phyloP scores from a whole-genome alignment of 2,113 vertebrate species.

The Pimephales promelas region DNA sequence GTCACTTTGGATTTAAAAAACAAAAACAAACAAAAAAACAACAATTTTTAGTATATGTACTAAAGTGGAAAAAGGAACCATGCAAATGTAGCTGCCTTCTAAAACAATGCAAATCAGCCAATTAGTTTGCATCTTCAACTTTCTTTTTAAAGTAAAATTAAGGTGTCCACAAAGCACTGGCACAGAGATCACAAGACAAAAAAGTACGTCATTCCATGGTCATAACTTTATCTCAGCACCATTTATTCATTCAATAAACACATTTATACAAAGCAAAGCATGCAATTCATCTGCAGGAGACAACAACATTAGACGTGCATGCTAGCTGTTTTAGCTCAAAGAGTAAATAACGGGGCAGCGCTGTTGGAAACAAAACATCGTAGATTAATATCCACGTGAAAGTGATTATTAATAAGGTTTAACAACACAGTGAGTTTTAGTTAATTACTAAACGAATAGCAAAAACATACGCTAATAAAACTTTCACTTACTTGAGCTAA shows the following conservation, averaged over 20 bases:
- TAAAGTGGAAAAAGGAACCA: not conserved
- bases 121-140: not conserved
- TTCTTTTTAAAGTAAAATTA: not conserved
- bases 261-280: not conserved
- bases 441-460: not conserved
- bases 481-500: constrained; percentile 23
- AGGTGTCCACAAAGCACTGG: not conserved
- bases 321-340: not conserved
- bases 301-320: not conserved
- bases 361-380: not conserved
- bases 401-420: not conserved
- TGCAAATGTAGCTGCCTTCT: not conserved
- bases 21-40: too few relatives aligned
- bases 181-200: not conserved
- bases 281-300: not conserved
- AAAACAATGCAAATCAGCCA: not conserved
- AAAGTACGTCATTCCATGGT: not conserved
- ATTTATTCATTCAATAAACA: not conserved
- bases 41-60: not conserved
- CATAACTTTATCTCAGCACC: not conserved
- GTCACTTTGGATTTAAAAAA: not conserved
- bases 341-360: not conserved
- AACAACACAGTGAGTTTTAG: not conserved
- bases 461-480: not conserved
- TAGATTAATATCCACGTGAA: not conserved